Conservation (phyloP, 1,140 invertebrate species). For the Spodoptera frugiperda region DNA sequence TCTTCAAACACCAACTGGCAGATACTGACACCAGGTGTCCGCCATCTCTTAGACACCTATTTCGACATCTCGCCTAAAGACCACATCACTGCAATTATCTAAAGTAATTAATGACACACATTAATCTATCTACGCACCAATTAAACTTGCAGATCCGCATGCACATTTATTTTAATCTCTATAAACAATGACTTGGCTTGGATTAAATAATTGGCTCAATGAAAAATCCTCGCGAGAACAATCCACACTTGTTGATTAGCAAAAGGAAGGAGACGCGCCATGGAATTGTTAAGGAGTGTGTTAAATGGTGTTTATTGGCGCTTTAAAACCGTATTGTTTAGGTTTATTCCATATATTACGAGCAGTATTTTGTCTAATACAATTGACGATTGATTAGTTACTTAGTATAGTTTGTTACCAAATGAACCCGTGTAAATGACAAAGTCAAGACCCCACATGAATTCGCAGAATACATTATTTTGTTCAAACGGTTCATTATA, state of each 20-base stretch:
- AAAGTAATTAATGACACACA: slow-evolving; percentile 21
- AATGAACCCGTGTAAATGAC: too few relatives aligned
- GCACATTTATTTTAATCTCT: slow-evolving; percentile 46
- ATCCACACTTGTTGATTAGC: slow-evolving; percentile 73
- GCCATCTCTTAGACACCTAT: not conserved
- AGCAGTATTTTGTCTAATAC: too few relatives aligned
- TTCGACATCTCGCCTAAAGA: not conserved
- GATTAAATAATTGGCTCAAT: slow-evolving; percentile 59
- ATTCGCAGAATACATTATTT: too few relatives aligned
- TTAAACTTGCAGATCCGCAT: slow-evolving; percentile 47
- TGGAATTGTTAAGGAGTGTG: slow-evolving; percentile 27
- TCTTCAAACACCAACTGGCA: too few relatives aligned
- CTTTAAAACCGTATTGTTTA: not conserved
- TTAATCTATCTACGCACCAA: slow-evolving; percentile 32
- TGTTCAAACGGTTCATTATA: too few relatives aligned
- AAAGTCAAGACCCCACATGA: too few relatives aligned
- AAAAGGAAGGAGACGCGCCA: slow-evolving; percentile 57
- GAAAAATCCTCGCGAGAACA: slow-evolving; percentile 67
- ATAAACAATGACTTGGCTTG: slow-evolving; percentile 32
- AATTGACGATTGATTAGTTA: too few relatives aligned
- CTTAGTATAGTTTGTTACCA: too few relatives aligned
- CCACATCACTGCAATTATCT: slow-evolving; percentile 25
- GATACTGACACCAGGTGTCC: slow-evolving; percentile 3
- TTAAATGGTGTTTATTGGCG: not conserved
- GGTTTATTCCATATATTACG: too few relatives aligned